These are phyloP conservation scores for Urocyon cinereoargenteus DNA, from an alignment of 2,797 vertebrate genomes.

Conservation along the genomic window DNA sequence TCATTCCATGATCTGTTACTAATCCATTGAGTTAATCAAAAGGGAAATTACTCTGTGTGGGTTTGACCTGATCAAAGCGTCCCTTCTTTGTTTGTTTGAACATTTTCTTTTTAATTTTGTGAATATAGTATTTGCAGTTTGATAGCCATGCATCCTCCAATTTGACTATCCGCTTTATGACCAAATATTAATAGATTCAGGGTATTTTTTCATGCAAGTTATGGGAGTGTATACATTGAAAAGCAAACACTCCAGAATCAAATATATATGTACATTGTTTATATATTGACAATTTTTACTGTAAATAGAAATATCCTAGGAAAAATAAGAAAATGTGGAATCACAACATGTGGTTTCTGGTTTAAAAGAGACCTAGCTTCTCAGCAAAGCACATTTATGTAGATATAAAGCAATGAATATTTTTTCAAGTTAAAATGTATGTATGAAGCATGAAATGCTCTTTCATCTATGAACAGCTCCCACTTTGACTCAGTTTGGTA, in stretches of 20 bases:
- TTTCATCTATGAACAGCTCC: constrained; percentile 78
- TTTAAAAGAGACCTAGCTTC: constrained; percentile 86
- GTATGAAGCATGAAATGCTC: constrained; percentile 82
- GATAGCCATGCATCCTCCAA: constrained; percentile 72
- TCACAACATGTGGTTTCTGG: constrained; percentile 86
- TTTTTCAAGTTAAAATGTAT: no score
- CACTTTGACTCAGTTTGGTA: constrained; percentile 75
- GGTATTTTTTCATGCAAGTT: constrained; percentile 86
- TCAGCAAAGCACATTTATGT: constrained; percentile 85
- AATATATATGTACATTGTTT: constrained; percentile 92
- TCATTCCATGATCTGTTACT: not conserved
- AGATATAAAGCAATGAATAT: constrained; percentile 81
- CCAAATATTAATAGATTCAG: constrained; percentile 76
- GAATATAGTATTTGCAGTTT: constrained; percentile 83
- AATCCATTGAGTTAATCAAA: not conserved
- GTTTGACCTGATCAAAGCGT: not conserved
- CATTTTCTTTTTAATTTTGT: constrained; percentile 78
- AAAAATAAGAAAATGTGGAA: constrained; percentile 89
- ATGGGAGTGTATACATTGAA: constrained; percentile 84
- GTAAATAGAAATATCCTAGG: constrained; percentile 89
- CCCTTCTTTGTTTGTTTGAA: not conserved
- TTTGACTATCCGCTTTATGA: constrained; percentile 78
- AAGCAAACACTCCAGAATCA: constrained; percentile 81
- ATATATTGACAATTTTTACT: constrained; percentile 90
- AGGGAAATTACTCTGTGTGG: not conserved